A percentile compares a stretch with the other conserved stretches of the same genome.
phyloP scores from a whole-genome alignment of 2,888 invertebrate species.

The Xanthia icteritia region DNA sequence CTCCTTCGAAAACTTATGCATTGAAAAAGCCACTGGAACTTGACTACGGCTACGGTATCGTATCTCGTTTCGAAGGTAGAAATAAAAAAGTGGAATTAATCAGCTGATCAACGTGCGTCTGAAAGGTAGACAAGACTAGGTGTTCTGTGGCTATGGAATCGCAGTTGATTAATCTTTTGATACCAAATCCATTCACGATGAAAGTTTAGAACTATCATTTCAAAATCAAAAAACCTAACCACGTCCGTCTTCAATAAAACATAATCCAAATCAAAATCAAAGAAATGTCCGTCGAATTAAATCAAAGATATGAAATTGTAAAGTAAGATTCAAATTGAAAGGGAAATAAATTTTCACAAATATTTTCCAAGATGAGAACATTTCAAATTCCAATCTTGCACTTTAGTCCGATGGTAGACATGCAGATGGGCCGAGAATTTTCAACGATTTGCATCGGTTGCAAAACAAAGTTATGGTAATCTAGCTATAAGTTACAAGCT shows the following conservation, averaged over 20 bases:
- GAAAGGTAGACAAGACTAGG: background rate
- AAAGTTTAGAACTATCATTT: background rate
- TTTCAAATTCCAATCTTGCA: constrained; percentile 86
- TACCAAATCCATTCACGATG: background rate
- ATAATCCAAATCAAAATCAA: constrained; percentile 18
- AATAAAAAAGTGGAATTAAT: constrained; percentile 14
- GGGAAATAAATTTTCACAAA: constrained; percentile 74
- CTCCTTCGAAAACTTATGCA: constrained; percentile 34
- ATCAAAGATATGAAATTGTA: constrained; percentile 57
- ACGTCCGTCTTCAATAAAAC: constrained; percentile 18
- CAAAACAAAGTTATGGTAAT: constrained; percentile 86
- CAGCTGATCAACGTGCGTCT: background rate
- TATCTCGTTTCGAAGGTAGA: background rate
- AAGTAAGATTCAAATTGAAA: constrained; percentile 60
- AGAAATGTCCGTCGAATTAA: constrained; percentile 34
- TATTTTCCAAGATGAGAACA: constrained; percentile 77
- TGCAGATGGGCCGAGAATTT: constrained; percentile 83
- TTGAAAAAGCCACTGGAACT: constrained; percentile 26
- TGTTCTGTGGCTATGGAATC: background rate
- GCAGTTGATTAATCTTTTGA: background rate
- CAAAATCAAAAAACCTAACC: background rate
- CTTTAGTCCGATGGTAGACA: constrained; percentile 79
- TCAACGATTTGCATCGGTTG: constrained; percentile 84
- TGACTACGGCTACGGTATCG: background rate
- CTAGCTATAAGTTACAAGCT: constrained; percentile 84